Evolutionary conservation across 2,797 vertebrate genomes (phyloP).

Genomic region (Helarctos malayanus): DNA sequence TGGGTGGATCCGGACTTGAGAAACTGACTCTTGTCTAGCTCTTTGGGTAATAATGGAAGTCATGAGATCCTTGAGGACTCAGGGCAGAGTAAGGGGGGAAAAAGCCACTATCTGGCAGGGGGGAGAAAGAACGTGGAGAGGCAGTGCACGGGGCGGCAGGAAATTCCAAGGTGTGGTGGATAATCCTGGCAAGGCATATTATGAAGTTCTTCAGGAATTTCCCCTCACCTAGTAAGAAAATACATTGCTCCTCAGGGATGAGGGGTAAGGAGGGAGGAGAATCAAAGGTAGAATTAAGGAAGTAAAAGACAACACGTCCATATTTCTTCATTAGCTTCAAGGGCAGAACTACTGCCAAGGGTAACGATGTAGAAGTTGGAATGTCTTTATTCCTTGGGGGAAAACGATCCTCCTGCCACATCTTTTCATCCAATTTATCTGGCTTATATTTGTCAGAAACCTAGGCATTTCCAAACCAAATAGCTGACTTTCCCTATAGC

Average conservation of each 20-base stretch:
- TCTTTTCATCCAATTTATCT: conserved; percentile 85
- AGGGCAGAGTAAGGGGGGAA: neutral
- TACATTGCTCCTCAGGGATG: conserved; percentile 63
- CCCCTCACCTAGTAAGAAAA: conserved; percentile 81
- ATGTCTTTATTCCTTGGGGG: conserved; percentile 79
- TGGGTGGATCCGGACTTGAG: neutral
- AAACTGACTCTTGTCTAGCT: neutral
- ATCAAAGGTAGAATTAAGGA: conserved; percentile 77
- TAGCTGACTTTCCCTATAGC: conserved; percentile 73
- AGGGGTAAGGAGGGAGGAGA: conserved; percentile 65
- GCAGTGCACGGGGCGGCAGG: neutral
- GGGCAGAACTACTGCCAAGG: conserved; percentile 86
- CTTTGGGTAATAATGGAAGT: neutral
- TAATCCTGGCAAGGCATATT: conserved; percentile 1
- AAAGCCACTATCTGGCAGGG: neutral
- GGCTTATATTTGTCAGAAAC: conserved; percentile 81
- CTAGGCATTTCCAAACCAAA: conserved; percentile 84
- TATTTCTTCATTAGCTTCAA: conserved; percentile 72
- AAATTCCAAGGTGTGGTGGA: conserved; percentile 35
- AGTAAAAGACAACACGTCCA: conserved; percentile 70
- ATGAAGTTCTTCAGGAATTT: conserved; percentile 74
- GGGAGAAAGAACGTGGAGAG: neutral
- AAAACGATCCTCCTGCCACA: conserved; percentile 50
- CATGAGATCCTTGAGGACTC: neutral
- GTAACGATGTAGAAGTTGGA: conserved; percentile 81